phyloP scores from a whole-genome alignment of 2,888 invertebrate genomes.

The Andrena trimmerana region DNA sequence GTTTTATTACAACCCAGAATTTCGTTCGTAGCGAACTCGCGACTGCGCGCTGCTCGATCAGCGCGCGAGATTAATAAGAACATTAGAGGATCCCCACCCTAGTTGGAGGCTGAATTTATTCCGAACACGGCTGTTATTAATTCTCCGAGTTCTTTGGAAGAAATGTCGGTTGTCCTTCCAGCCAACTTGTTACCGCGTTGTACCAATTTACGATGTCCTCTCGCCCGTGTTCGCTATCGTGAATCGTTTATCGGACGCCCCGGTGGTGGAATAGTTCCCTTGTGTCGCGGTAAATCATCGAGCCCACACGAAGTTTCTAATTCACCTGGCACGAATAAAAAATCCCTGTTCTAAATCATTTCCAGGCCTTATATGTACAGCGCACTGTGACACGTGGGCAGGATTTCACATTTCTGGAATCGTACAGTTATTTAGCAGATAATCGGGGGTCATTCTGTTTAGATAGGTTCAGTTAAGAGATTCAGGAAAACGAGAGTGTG shows the following conservation, averaged over 20 bases:
- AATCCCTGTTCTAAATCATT: conserved; percentile 22
- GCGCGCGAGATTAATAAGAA: conserved; percentile 49
- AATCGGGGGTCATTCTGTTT: too few relatives aligned
- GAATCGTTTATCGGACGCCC: conserved; percentile 37
- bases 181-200: conserved; percentile 40
- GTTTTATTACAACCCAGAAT: conserved; percentile 56
- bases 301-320: conserved; percentile 11
- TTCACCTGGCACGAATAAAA: conserved; percentile 6
- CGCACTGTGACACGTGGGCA: not conserved
- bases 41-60: conserved; percentile 33
- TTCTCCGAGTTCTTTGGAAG: conserved; percentile 13
- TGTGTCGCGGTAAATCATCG: conserved; percentile 44
- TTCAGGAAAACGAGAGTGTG: too few relatives aligned
- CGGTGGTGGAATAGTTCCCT: conserved; percentile 31
- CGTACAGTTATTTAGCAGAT: too few relatives aligned
- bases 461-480: too few relatives aligned
- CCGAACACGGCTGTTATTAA: conserved; percentile 48
- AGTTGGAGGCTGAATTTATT: conserved; percentile 15
- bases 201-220: conserved; percentile 49
- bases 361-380: too few relatives aligned
- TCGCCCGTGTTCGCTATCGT: conserved; percentile 24
- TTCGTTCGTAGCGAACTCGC: conserved; percentile 36
- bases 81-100: conserved; percentile 30
- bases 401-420: too few relatives aligned
- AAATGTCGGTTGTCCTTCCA: conserved; percentile 37